phyloP scores from a whole-genome alignment of 2,888 invertebrate species.

The Cryptocephalus primarius region DNA sequence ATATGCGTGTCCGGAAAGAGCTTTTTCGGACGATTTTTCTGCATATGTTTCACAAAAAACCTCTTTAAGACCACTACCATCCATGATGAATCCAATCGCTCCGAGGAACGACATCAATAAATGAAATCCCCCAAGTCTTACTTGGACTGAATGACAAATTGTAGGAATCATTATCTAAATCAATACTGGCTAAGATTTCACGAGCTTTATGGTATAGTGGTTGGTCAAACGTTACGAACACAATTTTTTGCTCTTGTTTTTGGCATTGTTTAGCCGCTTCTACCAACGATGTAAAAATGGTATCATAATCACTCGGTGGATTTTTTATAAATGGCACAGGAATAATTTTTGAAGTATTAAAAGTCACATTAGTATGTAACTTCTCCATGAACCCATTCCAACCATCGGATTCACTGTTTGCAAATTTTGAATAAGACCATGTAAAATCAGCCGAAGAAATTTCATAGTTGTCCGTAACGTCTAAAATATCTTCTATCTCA shows the following conservation, averaged over 20 bases:
- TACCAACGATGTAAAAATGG: too few relatives aligned
- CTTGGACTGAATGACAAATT: slow-evolving; percentile 11
- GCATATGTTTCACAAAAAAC: slow-evolving; percentile 3
- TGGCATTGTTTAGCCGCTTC: slow-evolving; percentile 10
- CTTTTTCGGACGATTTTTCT: slow-evolving; percentile 1
- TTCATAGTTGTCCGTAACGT: too few relatives aligned
- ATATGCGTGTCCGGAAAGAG: slow-evolving; percentile 13
- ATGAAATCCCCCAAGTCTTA: slow-evolving; percentile 5
- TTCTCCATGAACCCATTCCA: too few relatives aligned
- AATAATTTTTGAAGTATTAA: too few relatives aligned
- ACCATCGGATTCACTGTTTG: too few relatives aligned
- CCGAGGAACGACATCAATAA: slow-evolving; percentile 4
- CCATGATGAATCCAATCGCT: slow-evolving; percentile 3
- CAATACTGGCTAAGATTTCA: slow-evolving; percentile 18
- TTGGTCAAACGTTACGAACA: slow-evolving; percentile 23
- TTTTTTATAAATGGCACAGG: too few relatives aligned
- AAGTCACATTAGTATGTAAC: too few relatives aligned
- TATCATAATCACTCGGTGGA: too few relatives aligned
- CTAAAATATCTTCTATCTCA: too few relatives aligned
- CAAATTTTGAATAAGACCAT: too few relatives aligned
- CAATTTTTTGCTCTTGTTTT: slow-evolving; percentile 10
- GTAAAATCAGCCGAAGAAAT: too few relatives aligned
- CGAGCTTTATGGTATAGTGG: slow-evolving; percentile 20
- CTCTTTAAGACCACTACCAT: slow-evolving; percentile 5
- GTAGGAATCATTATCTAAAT: slow-evolving; percentile 14